Conservation (phyloP, 2,113 vertebrate genomes). For the Apaloderma vittatum region DNA sequence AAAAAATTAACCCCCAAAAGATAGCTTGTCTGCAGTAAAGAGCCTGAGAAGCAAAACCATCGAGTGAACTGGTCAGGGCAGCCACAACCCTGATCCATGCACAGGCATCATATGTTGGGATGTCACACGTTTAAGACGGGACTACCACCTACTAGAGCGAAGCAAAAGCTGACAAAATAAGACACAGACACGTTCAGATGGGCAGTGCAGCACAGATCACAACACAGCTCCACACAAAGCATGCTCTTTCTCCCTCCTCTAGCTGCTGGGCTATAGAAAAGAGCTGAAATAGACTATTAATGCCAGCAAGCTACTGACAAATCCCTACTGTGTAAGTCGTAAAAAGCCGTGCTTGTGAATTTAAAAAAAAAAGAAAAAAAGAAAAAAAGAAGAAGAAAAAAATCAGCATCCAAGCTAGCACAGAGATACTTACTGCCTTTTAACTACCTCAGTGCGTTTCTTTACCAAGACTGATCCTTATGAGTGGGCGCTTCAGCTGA, state of each 20-base stretch:
- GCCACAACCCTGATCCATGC: background rate
- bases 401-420: background rate
- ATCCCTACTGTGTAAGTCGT: constrained; percentile 43
- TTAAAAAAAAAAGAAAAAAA: background rate
- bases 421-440: constrained; percentile 49
- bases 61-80: background rate
- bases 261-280: constrained; percentile 44
- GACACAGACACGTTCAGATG: background rate
- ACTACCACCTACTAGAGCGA: background rate
- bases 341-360: constrained; percentile 44
- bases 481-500: background rate
- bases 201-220: background rate
- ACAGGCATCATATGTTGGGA: background rate
- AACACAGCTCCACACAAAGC: constrained; percentile 42
- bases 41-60: background rate
- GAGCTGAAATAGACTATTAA: constrained; percentile 46
- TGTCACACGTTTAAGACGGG: background rate
- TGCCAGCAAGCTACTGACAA: constrained; percentile 53
- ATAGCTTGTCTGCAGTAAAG: background rate
- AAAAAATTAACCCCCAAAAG: background rate
- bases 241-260: constrained; percentile 9
- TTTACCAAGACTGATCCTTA: constrained; percentile 33
- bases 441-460: constrained; percentile 1
- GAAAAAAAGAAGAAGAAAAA: no score
- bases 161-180: background rate